Conservation (phyloP, 1,140 invertebrate genomes). For the Mactra quadrangularis region DNA sequence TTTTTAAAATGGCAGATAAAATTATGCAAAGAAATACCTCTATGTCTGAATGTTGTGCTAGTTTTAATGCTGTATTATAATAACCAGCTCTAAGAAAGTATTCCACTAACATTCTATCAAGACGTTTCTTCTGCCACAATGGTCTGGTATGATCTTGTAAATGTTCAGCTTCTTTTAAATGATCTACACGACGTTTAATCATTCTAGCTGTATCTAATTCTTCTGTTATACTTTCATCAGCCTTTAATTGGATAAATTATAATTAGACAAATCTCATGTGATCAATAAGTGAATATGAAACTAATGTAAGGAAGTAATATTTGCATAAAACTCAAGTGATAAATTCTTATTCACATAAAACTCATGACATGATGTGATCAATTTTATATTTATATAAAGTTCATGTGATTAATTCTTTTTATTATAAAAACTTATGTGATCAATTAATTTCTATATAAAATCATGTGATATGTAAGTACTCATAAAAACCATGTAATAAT, state of each 20-base stretch:
- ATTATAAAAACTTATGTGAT: too few relatives aligned
- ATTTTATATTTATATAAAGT: too few relatives aligned
- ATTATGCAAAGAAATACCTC: conserved; percentile 83
- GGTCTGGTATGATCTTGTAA: conserved; percentile 70
- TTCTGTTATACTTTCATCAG: conserved; percentile 95
- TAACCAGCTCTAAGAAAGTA: conserved; percentile 97
- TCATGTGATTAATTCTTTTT: too few relatives aligned
- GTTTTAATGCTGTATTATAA: conserved; percentile 93
- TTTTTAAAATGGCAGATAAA: too few relatives aligned
- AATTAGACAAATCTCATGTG: too few relatives aligned
- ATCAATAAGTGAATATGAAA: too few relatives aligned
- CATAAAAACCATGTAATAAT: too few relatives aligned
- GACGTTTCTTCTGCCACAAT: conserved; percentile 92
- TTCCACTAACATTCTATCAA: conserved; percentile 98
- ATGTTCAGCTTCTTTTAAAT: conserved; percentile 92
- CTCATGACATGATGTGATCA: too few relatives aligned
- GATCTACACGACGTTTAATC: conserved; percentile 94
- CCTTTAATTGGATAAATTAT: too few relatives aligned
- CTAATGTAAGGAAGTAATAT: too few relatives aligned
- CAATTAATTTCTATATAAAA: too few relatives aligned
- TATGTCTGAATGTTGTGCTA: conserved; percentile 94
- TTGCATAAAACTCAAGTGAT: not conserved
- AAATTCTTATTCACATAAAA: not conserved
- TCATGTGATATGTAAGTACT: too few relatives aligned
- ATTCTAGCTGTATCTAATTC: conserved; percentile 94